phyloP scores from a whole-genome alignment of 2,113 vertebrate species.

The Asarcornis scutulata region DNA sequence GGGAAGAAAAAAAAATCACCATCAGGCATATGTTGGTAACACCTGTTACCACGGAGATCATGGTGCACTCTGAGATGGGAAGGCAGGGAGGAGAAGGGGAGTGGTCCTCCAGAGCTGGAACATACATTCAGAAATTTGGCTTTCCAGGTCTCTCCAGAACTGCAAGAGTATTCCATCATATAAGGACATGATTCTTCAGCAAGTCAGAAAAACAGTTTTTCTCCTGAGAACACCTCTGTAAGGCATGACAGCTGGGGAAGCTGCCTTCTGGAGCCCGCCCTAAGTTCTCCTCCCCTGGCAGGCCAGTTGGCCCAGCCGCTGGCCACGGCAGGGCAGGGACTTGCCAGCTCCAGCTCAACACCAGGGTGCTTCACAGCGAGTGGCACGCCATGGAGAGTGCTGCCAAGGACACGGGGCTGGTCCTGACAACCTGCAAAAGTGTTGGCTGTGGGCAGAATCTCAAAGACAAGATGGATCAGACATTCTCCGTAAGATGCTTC shows the following conservation, averaged over 20 bases:
- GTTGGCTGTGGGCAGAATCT: not conserved
- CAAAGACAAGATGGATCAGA: not conserved
- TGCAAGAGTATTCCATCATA: not conserved
- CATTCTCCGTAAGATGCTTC: not conserved
- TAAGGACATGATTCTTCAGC: not conserved
- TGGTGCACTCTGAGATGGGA: slow-evolving; percentile 31
- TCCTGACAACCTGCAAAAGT: slow-evolving; percentile 2
- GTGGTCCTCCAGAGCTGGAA: slow-evolving; percentile 31
- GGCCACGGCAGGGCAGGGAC: rapidly evolving
- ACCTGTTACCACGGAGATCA: slow-evolving; percentile 71
- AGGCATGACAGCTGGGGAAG: not conserved
- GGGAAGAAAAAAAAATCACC: not conserved
- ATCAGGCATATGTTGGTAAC: not conserved
- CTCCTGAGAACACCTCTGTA: not conserved
- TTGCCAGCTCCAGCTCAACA: not conserved
- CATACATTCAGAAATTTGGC: slow-evolving; percentile 66
- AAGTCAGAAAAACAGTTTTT: not conserved
- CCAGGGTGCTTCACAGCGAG: not conserved
- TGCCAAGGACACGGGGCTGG: not conserved
- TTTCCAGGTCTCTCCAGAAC: slow-evolving; percentile 40
- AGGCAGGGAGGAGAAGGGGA: slow-evolving; percentile 11
- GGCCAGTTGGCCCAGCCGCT: not conserved
- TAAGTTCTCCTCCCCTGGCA: not conserved
- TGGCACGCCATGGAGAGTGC: not conserved
- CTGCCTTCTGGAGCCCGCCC: not conserved